phyloP scores from a whole-genome alignment of 2,797 vertebrate genomes.

The Spinus olivaceus region DNA sequence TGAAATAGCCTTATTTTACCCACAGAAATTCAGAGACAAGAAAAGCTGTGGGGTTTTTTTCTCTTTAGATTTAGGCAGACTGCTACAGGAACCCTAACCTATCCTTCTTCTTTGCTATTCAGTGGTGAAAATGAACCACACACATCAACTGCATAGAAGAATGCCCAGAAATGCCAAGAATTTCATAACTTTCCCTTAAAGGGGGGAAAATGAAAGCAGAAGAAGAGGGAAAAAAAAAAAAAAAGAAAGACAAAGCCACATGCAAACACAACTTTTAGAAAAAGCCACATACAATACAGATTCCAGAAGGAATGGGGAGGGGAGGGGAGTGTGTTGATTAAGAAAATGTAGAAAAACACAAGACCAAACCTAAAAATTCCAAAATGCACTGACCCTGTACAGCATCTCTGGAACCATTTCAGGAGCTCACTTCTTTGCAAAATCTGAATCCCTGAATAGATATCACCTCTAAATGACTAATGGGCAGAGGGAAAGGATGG shows the following conservation, averaged over 20 bases:
- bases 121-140: neutral
- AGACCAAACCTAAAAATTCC: neutral
- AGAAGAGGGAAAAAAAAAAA: neutral
- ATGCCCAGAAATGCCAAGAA: neutral
- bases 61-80: neutral
- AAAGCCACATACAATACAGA: neutral
- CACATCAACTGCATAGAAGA: neutral
- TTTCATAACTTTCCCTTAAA: neutral
- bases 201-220: neutral
- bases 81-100: neutral
- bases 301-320: neutral
- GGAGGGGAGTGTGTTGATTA: neutral
- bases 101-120: neutral
- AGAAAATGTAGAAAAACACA: neutral
- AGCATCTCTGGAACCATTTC: neutral
- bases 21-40: neutral
- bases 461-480: neutral
- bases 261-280: neutral
- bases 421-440: neutral
- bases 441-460: neutral
- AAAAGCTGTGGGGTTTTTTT: neutral
- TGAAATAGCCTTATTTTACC: neutral
- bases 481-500: neutral
- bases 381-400: neutral
- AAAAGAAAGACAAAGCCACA: neutral